A percentile compares a stretch with the other conserved stretches of the same genome.
Evolutionary conservation across 2,888 invertebrate genomes (phyloP).

Genomic region (Magallana nippona): DNA sequence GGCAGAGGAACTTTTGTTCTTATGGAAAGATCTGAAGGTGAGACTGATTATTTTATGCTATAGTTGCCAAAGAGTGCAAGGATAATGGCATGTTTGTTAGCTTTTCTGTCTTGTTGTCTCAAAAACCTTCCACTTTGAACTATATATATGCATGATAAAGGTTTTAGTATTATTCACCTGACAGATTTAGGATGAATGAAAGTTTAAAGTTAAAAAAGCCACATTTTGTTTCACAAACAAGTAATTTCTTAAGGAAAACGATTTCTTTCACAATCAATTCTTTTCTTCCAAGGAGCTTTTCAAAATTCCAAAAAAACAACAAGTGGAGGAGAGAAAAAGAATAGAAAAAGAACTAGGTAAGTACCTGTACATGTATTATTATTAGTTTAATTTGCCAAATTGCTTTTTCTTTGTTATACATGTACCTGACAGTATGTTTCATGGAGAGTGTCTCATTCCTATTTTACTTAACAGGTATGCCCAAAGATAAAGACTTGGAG

Average conservation of each 20-base stretch:
- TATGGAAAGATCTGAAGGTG: constrained; percentile 85
- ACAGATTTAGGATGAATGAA: no score
- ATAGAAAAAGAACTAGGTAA: constrained; percentile 85
- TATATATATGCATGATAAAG: no score
- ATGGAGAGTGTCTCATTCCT: neutral
- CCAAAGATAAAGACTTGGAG: constrained; percentile 23
- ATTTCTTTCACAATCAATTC: neutral
- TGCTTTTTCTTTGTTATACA: neutral
- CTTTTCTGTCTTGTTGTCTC: no score
- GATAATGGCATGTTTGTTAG: no score
- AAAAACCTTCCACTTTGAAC: no score
- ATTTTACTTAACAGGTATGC: neutral
- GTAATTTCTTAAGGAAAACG: neutral
- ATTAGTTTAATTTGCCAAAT: neutral
- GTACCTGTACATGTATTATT: constrained; percentile 21
- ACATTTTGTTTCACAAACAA: neutral
- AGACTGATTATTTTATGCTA: neutral
- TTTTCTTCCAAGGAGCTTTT: constrained; percentile 84
- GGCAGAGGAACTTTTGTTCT: constrained; percentile 84
- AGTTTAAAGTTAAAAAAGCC: no score
- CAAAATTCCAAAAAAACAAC: constrained; percentile 95
- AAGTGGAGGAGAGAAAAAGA: constrained; percentile 96
- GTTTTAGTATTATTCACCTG: no score
- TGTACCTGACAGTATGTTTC: neutral
- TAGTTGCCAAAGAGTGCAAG: no score